Evolutionary conservation across 1,140 invertebrate genomes (phyloP), one percentile per base, ranked within the genome.

Genomic region (Drosophila burlai): DNA sequence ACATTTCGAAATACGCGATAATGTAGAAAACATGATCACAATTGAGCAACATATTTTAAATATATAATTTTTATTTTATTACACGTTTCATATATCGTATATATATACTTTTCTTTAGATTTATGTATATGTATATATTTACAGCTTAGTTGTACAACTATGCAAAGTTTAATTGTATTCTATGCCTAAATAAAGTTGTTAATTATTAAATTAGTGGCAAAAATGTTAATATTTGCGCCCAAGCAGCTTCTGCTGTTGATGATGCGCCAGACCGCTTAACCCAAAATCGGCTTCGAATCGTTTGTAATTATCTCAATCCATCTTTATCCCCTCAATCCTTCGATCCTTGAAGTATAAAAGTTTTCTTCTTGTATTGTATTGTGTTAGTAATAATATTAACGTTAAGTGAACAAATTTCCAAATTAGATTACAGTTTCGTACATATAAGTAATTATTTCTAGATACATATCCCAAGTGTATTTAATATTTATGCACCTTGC

Each of bases 11-110:
- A 2, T 5, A 5, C 18, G 9, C 13, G 2, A 4, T 21, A 16
- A 24, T 16, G 9, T 38, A 7, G 9, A 55, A 38, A 55, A 40
- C 54, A 55, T 16, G 34, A 40, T 40, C 54, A 24, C 21, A 38
- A 24, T 38, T 40, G 21, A 26, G 15, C 43, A 72, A 79, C 80
- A 74, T 80, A 68, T 82, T 91, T 91, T 82, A 91, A 91, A 91
- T 91, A 91, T 91, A 90, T 90, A 73, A 76, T 81, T 91, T 91
- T 83, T 77, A 71, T 80, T 90, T 89, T 76, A 89, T 90, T 90
- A 90, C 85, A 90, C 76, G 59, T 77, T 90, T 90, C 54, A 85
- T 89, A 90, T 90, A 85, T 89, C 72, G 80, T 80, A 86, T 87
- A 85, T 78, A 80, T 87, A 87, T 76, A 82, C 61, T 72, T 76